Percentiles rank a stretch among this genome's conserved stretches.
Conservation (phyloP, 2,113 vertebrate genomes). For the Rissa tridactyla region DNA sequence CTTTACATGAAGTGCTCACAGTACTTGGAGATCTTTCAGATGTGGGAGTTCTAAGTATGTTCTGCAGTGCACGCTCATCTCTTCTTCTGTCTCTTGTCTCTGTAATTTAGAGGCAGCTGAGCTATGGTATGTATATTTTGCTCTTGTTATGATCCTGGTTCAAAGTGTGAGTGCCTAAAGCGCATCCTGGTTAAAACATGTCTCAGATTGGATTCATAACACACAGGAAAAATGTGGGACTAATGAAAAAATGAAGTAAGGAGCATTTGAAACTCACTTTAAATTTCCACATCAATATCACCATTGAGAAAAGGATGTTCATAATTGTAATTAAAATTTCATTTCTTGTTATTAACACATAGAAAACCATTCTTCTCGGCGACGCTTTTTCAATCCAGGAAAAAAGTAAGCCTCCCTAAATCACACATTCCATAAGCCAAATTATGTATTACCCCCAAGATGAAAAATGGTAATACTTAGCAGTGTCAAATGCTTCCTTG, state of each 20-base stretch:
- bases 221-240: background rate
- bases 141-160: background rate
- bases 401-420: background rate
- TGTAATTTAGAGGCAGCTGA: background rate
- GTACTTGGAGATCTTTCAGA: background rate
- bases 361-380: background rate
- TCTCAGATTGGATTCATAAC: background rate
- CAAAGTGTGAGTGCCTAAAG: background rate
- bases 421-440: background rate
- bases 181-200: background rate
- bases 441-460: background rate
- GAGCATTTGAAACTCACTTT: background rate
- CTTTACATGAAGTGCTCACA: fast-evolving
- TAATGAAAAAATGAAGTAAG: background rate
- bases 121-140: background rate
- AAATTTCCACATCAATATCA: background rate
- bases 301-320: background rate
- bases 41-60: background rate
- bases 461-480: background rate
- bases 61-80: background rate
- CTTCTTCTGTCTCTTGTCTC: background rate
- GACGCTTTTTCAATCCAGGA: background rate
- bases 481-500: background rate
- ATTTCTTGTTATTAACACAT: background rate
- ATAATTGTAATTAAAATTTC: background rate